phyloP scores from a whole-genome alignment of 2,888 invertebrate species.

The Sinotaia quadrata region DNA sequence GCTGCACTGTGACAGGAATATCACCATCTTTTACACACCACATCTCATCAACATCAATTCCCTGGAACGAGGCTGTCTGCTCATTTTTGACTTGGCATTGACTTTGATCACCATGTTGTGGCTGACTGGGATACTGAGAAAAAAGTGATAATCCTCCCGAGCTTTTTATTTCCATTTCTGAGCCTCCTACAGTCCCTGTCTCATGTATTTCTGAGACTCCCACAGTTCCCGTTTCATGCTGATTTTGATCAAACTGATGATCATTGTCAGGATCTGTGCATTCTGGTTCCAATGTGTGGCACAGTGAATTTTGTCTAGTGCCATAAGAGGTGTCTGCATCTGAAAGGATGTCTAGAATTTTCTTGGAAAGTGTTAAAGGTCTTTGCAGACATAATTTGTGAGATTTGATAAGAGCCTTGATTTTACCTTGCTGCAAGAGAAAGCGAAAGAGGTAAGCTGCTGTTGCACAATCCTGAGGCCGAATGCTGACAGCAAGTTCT shows the following conservation, averaged over 20 bases:
- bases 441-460: constrained; percentile 79
- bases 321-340: background rate
- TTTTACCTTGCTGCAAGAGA: constrained; percentile 53
- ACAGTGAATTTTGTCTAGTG: too few species aligned
- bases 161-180: too few species aligned
- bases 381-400: background rate
- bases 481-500: constrained; percentile 78
- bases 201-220: too few species aligned
- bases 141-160: background rate
- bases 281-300: too few species aligned
- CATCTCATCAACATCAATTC: background rate
- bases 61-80: background rate
- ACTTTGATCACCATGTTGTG: background rate
- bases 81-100: background rate
- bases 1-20: background rate
- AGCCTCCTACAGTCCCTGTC: background rate
- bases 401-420: constrained; percentile 29
- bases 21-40: background rate
- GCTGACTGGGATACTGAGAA: background rate
- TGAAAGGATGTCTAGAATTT: background rate
- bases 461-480: constrained; percentile 84
- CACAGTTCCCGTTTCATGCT: background rate
- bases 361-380: background rate
- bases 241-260: background rate
- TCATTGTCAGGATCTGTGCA: background rate